Evolutionary conservation across 1,140 invertebrate species (phyloP), one percentile per base, ranked within the genome.

Genomic region (Odontomachus brunneus): DNA sequence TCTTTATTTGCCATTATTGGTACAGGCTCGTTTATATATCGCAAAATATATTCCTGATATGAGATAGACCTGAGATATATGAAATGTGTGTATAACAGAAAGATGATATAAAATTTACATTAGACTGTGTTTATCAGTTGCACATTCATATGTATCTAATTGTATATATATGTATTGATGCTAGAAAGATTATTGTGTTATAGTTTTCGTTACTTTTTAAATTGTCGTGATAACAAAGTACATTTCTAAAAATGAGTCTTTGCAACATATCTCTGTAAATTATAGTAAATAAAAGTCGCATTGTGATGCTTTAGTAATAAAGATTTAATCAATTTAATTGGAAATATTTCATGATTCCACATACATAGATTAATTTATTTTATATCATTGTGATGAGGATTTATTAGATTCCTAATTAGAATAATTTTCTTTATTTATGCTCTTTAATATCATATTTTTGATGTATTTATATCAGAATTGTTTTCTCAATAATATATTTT

Each of bases 401-500:
- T 48, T 48, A 38, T 17, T 15, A 72, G 11, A 0, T 3, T 24
- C n/a, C 24, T 14, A 0, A n/a, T 49, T 49, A 60, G 38, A 22
- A 72, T 72, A 33, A 12, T 65, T 19, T 22, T 38, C 26, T 24
- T 24, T 19, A 33, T 51, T 33, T 33, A 1, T 5, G 29, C 29
- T 2, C 15, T 49, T 2, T 29, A 44, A 7, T 44, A 11, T 44
- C 9, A 44, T 44, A 11, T 11, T 11, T 44, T 44, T 7, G 38
- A 7, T 7, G 9, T 44, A 44, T 44, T 44, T 44, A 7, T 11
- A 5, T 11, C 3, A 11, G 38, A 44, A 44, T 44, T 44, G 9
- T 60, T 51, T 26, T n/a, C 22, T 60, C 9, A 75, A 29, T 74
- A 1, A 53, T 38, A 38, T 55, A 44, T 76, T 38, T 76, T 17